A percentile compares a stretch with the other conserved stretches of the same genome.
Evolutionary conservation across 1,140 invertebrate genomes (phyloP).

Genomic region (Saccostrea cuccullata): DNA sequence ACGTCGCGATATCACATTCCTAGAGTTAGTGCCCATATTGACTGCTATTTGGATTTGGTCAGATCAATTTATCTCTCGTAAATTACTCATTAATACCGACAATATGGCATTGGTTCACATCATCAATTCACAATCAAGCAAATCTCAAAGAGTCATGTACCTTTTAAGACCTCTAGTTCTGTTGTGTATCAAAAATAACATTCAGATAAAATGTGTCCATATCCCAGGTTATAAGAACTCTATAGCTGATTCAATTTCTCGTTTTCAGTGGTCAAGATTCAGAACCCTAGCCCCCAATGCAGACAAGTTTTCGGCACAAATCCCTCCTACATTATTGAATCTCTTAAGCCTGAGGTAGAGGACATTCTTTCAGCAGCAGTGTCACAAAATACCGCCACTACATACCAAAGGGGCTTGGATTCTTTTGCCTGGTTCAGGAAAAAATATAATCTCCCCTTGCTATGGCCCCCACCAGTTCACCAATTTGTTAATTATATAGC

Average conservation of each 20-base stretch:
- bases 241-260: conserved; percentile 17
- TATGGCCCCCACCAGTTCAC: too few relatives aligned
- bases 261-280: not conserved
- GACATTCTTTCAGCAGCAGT: too few relatives aligned
- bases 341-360: too few relatives aligned
- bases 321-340: too few relatives aligned
- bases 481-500: too few relatives aligned
- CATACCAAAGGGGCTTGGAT: too few relatives aligned
- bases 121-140: not conserved
- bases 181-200: not conserved
- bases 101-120: conserved; percentile 8
- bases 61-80: not conserved
- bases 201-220: not conserved
- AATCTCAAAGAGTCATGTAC: not conserved
- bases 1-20: not conserved
- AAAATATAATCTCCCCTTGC: too few relatives aligned
- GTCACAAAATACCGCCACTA: too few relatives aligned
- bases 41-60: not conserved
- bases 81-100: conserved; percentile 9
- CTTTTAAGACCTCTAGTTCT: not conserved
- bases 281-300: too few relatives aligned
- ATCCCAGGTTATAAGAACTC: not conserved
- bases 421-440: too few relatives aligned
- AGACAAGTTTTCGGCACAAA: too few relatives aligned
- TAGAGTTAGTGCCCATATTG: conserved; percentile 17